Percentiles rank a stretch among this genome's conserved stretches.
phyloP scores from a whole-genome alignment of 2,888 invertebrate genomes.

The Diadegma fenestrale region DNA sequence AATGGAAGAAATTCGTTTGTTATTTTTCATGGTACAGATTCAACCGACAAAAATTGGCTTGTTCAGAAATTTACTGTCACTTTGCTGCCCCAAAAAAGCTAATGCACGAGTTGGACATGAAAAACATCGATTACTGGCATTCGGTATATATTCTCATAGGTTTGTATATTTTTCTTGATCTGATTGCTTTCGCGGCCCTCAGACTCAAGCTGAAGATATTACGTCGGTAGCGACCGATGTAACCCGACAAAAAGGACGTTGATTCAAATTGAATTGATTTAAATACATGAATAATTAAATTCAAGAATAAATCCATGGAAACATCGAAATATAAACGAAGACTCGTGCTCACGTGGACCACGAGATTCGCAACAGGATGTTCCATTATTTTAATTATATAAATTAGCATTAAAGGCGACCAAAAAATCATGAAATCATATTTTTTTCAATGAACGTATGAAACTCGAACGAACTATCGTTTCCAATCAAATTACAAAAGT shows the following conservation, averaged over 20 bases:
- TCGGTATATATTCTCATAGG: constrained; percentile 89
- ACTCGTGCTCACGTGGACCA: not conserved
- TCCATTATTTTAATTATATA: not conserved
- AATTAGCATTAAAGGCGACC: not conserved
- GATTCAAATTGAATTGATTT: constrained; percentile 3
- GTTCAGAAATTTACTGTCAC: constrained; percentile 92
- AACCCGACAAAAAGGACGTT: not conserved
- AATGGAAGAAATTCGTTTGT: not conserved
- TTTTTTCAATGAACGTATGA: not conserved
- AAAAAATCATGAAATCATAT: not conserved
- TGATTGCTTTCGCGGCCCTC: constrained; percentile 89
- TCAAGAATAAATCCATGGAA: not conserved
- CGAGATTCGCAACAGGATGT: not conserved
- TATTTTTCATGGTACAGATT: constrained; percentile 85
- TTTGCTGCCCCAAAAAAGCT: constrained; percentile 90
- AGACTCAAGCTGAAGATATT: constrained; percentile 87
- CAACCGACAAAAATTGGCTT: constrained; percentile 90
- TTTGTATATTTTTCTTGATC: constrained; percentile 88
- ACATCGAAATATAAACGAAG: not conserved
- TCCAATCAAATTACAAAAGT: not conserved
- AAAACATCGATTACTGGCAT: constrained; percentile 88
- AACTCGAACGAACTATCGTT: not conserved
- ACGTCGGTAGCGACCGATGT: constrained; percentile 61
- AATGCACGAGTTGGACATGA: constrained; percentile 91
- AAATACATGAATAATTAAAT: not conserved